Conservation (phyloP, 2,888 invertebrate species). For the Pandemis cinnamomeana region DNA sequence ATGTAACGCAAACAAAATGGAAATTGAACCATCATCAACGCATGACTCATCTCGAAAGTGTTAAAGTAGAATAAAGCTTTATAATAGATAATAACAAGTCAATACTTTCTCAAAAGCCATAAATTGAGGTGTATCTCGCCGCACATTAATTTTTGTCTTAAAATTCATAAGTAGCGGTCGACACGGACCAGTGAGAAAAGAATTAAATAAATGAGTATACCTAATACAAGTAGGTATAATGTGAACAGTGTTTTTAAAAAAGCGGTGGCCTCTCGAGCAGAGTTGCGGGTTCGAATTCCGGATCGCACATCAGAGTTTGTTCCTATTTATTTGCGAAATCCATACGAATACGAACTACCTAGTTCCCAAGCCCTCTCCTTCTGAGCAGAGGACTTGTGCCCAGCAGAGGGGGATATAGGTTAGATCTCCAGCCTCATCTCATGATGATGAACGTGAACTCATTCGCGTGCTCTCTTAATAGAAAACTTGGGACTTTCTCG, state of each 20-base stretch:
- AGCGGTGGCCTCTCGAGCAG: no score
- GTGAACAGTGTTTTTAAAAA: no score
- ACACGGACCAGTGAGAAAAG: conserved; percentile 28
- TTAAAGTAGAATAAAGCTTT: conserved; percentile 23
- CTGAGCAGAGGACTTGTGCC: no score
- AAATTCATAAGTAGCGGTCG: conserved; percentile 28
- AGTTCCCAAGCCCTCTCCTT: no score
- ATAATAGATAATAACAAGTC: conserved; percentile 22
- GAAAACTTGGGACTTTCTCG: conserved; percentile 36
- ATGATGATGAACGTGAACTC: conserved; percentile 26
- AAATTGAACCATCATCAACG: conserved; percentile 12
- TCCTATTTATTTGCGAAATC: no score
- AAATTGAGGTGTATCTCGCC: conserved; percentile 25
- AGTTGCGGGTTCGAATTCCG: no score
- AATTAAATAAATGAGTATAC: conserved; percentile 34
- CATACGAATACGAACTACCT: no score
- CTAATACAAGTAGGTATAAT: background rate
- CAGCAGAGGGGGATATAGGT: no score
- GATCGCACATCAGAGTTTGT: no score
- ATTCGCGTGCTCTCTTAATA: conserved; percentile 39
- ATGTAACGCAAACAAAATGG: background rate
- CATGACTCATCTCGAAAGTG: conserved; percentile 31
- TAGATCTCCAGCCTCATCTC: no score
- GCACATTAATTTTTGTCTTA: conserved; percentile 36
- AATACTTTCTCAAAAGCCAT: conserved; percentile 38